phyloP scores from a whole-genome alignment of 2,888 invertebrate genomes.

The Apocheima hispidaria region DNA sequence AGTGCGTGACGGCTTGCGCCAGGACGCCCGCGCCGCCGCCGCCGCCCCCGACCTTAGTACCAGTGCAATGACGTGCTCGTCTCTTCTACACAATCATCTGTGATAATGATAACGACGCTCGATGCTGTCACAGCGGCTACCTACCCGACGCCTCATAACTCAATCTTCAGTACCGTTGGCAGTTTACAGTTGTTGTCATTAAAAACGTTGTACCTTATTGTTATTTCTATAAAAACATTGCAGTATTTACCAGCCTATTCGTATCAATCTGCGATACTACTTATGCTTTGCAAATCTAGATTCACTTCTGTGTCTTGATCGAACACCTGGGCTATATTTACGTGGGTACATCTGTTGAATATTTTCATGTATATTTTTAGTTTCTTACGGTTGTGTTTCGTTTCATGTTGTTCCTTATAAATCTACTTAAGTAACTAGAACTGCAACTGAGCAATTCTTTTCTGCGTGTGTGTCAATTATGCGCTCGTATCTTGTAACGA shows the following conservation, averaged over 20 bases:
- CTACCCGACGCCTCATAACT: constrained; percentile 2
- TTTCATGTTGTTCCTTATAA: constrained; percentile 1
- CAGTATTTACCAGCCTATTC: not conserved
- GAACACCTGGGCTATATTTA: not conserved
- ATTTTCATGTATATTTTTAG: not conserved
- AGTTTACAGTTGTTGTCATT: constrained; percentile 21
- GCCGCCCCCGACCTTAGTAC: constrained; percentile 79
- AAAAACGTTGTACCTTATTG: constrained; percentile 34
- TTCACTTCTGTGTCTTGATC: not conserved
- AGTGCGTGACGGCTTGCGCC: constrained; percentile 81
- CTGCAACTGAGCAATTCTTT: constrained; percentile 50
- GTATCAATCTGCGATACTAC: not conserved
- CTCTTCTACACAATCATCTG: constrained; percentile 52
- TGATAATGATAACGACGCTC: constrained; percentile 37
- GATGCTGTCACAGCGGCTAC: constrained; percentile 28
- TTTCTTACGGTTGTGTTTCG: not conserved
- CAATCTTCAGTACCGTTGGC: constrained; percentile 16
- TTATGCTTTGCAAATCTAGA: not conserved
- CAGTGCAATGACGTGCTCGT: constrained; percentile 80
- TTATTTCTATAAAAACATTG: constrained; percentile 27
- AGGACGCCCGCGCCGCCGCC: constrained; percentile 70
- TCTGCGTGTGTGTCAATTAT: constrained; percentile 69
- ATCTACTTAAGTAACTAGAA: constrained; percentile 26
- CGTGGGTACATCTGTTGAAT: not conserved
- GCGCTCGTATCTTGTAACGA: constrained; percentile 67